Base-by-base conservation (phyloP, 2,888 invertebrate genomes). In the Diarsia dahlii region DNA sequence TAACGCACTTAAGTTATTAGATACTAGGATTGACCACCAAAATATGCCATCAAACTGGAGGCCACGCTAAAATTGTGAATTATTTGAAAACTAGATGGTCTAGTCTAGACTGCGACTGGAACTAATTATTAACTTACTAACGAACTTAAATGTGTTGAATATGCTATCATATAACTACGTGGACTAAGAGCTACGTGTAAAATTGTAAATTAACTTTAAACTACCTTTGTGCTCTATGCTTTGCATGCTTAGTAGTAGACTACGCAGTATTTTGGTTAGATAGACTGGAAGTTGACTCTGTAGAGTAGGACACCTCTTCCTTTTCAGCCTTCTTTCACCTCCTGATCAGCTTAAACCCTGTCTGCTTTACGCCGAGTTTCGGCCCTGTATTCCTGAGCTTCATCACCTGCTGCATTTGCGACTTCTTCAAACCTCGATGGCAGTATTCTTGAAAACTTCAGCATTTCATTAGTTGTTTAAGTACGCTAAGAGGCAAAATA, bases 71-170 rank as follows among this genome's bases (percentile, higher is more conserved):
- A 66, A 69, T 80, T 45, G 9, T 67, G 39, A 50, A 70, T 64
- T 54, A 84, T 72, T 71, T 70, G 39, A 50, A 28, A 34, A 63
- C 48, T 70, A 15, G 56, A 74, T 67, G 50, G 68, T 71, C 69
- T 52, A 18, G 52, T 28, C 71, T 72, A 76, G 76, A 73, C 82
- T 60, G 13, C 72, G 76, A 73, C 82, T 60, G 13, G 20, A 81
- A 76, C 81, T 73, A 85, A 82, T 84, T 82, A 81, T 77, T 81
- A 34, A 85, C 82, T 84, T 66, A 28, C 18, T 76, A 67, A 81
- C 77, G 20, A 76, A 67, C 39, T 73, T 81, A 64, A 63, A 80
- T 56, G 45, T 48, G 69, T 65, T 48, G 28, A 28, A 46, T 69
- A 60, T 34, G 52, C 56, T 77, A 18, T 76, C 39, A 54, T 68